Evolutionary conservation across 2,113 vertebrate species (phyloP).

Genomic region (Myodes glareolus): DNA sequence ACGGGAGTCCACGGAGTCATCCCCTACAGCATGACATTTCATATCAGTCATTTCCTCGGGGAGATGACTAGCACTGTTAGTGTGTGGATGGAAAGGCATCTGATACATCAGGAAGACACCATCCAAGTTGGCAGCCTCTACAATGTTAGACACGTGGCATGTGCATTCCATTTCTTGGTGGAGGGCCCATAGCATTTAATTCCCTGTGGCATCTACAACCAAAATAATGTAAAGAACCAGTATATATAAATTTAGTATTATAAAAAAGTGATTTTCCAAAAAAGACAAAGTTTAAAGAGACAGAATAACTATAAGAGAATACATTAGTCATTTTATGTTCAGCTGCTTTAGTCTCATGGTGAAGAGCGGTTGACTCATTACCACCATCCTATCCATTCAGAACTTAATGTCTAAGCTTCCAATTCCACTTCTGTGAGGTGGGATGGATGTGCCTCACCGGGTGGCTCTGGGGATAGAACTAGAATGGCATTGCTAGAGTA

Average conservation of each 20-base stretch:
- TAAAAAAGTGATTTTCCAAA: neutral
- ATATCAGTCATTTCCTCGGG: neutral
- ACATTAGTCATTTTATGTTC: neutral
- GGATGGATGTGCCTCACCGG: neutral
- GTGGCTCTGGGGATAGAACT: neutral
- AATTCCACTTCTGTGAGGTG: neutral
- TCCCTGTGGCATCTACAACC: neutral
- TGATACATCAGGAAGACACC: neutral
- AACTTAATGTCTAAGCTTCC: neutral
- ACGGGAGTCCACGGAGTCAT: neutral
- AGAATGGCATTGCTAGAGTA: neutral
- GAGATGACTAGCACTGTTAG: neutral
- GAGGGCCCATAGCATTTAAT: neutral
- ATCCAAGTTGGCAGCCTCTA: neutral
- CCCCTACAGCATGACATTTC: neutral
- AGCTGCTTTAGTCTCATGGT: neutral
- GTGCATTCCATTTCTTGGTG: neutral
- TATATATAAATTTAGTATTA: neutral
- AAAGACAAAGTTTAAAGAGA: neutral
- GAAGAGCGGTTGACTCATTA: neutral
- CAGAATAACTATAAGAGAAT: neutral
- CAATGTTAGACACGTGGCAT: neutral
- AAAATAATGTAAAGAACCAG: constrained; percentile 16
- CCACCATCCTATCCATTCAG: neutral
- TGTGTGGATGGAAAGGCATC: neutral